These are phyloP conservation scores for Phrynosoma blainvillii DNA, from an alignment of 2,113 vertebrate genomes.

Conservation along the genomic window DNA sequence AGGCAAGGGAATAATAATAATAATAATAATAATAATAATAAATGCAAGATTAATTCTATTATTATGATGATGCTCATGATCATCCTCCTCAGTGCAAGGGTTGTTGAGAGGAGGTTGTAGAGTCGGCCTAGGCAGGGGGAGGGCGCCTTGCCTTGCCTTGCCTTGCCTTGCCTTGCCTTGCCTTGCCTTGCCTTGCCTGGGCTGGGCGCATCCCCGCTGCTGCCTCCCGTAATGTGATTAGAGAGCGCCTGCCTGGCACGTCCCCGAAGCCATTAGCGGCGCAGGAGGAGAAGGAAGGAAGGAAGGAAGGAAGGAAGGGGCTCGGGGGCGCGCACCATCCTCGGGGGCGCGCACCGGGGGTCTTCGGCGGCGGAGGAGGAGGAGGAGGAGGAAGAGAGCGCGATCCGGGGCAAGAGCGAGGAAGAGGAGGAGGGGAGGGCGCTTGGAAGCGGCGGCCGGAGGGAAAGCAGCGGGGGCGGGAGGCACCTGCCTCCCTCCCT, in stretches of 20 bases:
- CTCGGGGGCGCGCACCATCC: slow-evolving; percentile 1
- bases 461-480: slow-evolving; percentile 27
- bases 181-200: too few relatives aligned
- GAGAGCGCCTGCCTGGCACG: slow-evolving; percentile 10
- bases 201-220: background rate
- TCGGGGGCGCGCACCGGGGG: background rate
- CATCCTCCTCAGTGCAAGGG: too few relatives aligned
- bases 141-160: too few relatives aligned
- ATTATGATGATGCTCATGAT: too few relatives aligned
- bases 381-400: background rate
- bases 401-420: slow-evolving; percentile 8
- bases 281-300: background rate
- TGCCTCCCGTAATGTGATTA: background rate
- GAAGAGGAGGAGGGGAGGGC: background rate
- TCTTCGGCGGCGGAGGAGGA: too few relatives aligned
- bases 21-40: too few relatives aligned
- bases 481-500: slow-evolving; percentile 17
- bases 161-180: too few relatives aligned
- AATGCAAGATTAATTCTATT: too few relatives aligned
- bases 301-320: slow-evolving; percentile 10
- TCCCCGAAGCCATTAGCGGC: background rate
- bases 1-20: too few relatives aligned
- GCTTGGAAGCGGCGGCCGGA: slow-evolving; percentile 18
- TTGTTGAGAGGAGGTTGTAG: too few relatives aligned
- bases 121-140: too few relatives aligned